A percentile compares a stretch with the other conserved stretches of the same genome.
Conservation (phyloP, 2,113 vertebrate genomes). For the Gasterosteus nipponicus region DNA sequence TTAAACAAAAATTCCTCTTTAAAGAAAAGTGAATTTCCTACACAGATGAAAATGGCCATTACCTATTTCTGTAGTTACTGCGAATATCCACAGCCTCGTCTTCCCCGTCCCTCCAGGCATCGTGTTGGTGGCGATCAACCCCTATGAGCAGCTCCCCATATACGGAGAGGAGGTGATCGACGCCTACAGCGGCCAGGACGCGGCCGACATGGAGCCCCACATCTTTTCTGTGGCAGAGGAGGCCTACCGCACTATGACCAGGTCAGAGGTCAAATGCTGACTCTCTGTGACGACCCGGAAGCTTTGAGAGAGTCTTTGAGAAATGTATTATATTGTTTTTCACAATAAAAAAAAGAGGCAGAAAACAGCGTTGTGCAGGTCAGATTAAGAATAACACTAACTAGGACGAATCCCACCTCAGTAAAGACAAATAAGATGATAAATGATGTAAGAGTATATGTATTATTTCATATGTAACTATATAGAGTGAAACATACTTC, state of each 20-base stretch:
- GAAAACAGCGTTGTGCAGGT: too few species aligned
- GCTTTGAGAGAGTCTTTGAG: not conserved
- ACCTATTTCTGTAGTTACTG: too few species aligned
- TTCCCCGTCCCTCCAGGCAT: slow-evolving; percentile 74
- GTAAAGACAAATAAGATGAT: not conserved
- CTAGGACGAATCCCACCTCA: too few species aligned
- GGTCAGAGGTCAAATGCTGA: slow-evolving; percentile 65
- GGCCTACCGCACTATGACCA: slow-evolving; percentile 83
- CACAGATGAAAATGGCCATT: not conserved
- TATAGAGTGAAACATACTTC: not conserved
- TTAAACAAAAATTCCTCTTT: not conserved
- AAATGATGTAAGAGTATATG: not conserved
- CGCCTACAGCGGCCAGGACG: slow-evolving; percentile 84
- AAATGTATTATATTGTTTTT: not conserved
- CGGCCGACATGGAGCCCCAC: slow-evolving; percentile 84
- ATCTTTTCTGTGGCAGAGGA: slow-evolving; percentile 86
- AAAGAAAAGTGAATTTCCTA: not conserved
- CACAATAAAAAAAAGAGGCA: too few species aligned
- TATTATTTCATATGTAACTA: not conserved
- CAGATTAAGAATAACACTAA: too few species aligned
- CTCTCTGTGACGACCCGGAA: not conserved
- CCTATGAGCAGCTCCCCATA: slow-evolving; percentile 83
- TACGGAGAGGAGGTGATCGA: slow-evolving; percentile 86
- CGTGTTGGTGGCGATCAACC: slow-evolving; percentile 84
- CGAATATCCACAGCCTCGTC: not conserved